Evolutionary conservation across 2,888 invertebrate species (phyloP).

Genomic region (Leptogaster cylindrica): DNA sequence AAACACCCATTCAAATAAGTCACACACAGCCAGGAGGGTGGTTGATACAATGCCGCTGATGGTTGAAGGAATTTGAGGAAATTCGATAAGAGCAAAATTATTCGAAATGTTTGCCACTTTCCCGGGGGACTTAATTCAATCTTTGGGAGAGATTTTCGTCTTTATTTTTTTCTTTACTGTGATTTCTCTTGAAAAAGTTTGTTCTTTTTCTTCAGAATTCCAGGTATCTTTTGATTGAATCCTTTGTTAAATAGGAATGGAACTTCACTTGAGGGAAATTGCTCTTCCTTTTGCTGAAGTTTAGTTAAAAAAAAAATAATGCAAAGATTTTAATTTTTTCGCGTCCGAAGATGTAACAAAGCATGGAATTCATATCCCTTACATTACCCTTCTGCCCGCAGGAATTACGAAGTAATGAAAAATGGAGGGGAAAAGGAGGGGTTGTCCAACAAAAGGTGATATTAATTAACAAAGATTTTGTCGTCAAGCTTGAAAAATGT

Average conservation of each 20-base stretch:
- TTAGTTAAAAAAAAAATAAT: no score
- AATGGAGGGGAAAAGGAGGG: no score
- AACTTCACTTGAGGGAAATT: not conserved
- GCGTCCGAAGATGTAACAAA: no score
- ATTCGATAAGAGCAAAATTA: slow-evolving; percentile 43
- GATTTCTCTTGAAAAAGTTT: slow-evolving; percentile 29
- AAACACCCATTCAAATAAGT: slow-evolving; percentile 37
- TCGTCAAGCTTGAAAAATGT: not conserved
- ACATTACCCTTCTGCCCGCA: no score
- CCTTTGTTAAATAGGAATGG: slow-evolving; percentile 7
- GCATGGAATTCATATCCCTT: no score
- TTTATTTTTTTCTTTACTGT: no score
- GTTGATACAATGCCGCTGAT: slow-evolving; percentile 17
- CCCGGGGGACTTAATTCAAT: slow-evolving; percentile 45
- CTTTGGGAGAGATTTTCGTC: slow-evolving; percentile 32
- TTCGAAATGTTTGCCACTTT: slow-evolving; percentile 44
- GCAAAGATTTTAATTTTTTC: no score
- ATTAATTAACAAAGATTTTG: slow-evolving; percentile 18
- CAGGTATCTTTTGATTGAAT: slow-evolving; percentile 38
- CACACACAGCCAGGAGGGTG: slow-evolving; percentile 1
- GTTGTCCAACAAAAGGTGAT: not conserved
- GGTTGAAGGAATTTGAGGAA: slow-evolving; percentile 13
- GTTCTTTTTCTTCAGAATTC: slow-evolving; percentile 29
- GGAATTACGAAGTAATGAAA: no score
- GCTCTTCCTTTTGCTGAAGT: not conserved